Base-by-base conservation (phyloP, 1,140 invertebrate genomes). In the Hypsibius dujardini region DNA sequence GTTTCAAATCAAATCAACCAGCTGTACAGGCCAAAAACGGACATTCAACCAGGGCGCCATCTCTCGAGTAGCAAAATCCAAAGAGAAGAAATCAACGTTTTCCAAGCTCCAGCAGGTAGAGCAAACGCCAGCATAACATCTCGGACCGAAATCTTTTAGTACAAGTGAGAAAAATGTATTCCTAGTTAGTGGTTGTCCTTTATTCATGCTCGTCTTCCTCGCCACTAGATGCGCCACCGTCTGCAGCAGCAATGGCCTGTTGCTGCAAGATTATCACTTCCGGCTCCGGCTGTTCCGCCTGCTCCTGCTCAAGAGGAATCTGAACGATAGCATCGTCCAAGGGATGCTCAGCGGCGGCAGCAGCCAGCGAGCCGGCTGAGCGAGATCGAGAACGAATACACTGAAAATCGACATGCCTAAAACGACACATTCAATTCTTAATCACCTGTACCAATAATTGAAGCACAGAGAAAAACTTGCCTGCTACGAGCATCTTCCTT, bases 401-500 rank as follows among this genome's bases (percentile, higher is more conserved):
- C 80, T 86, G 85, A 79, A 99, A 99, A 80, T 99, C 96, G 0
- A 99, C 96, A 80, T 99, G 96, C 28, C 28, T 28, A 28, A 28
- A 28, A 28, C 28, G 28, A 28, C 28, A 28, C 28, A 28, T 28
- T 28, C 28, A 28, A 28, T 28, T 28, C 28, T 28, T 28, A 28
- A 28, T 28, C 28, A 28, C 28, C 28, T 28, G 28, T 28, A 28
- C 28, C 28, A 28, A 28, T 28, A 28, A 28, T 28, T 28, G 28
- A 28, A 28, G 28, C 28, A 28, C 28, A 28, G 28, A 28, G 28
- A 28, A 28, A 28, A 28, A 28, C 28, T 28, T 28, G 28, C 2
- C 96, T 86, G 79, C 92, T 95, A 77, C 96, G 97, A 0, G 94
- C 94, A 78, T 99, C 96, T 77, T 99, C 95, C 76, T 98, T 98